Base-by-base conservation (phyloP, 2,797 vertebrate genomes). In the Xiphophorus birchmanni region DNA sequence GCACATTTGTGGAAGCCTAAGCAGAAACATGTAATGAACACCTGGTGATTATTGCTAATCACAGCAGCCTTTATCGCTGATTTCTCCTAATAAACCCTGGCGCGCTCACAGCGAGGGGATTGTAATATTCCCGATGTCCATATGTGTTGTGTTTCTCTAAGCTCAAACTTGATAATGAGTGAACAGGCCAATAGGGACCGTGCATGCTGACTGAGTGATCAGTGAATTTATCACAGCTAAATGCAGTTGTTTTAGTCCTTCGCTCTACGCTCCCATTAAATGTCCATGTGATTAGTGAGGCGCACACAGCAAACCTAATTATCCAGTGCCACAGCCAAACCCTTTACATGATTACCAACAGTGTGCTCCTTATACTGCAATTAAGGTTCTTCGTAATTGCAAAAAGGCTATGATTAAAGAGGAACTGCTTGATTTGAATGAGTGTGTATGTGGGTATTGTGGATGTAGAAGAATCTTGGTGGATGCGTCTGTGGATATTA, bases 361-460 rank as follows among this genome's bases (percentile, higher is more conserved):
- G 94, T 96, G 96, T 96, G 93, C 87, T 83, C 89, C 92, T 93
- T 95, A 97, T 94, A 95, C 90, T 88, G 93, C 92, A 95, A 96
- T 96, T 96, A 96, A 65, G 93, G 92, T 92, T 95, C 90, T 91
- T 94, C 92, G 91, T 91, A 94, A 92, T 84, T 80, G 91, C 81
- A 80, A 83, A 88, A 86, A 84, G 82, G 80, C 89, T 87, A 80
- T 92, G 84, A 93, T 93, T 94, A 93, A 86, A 91, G 83, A 86
- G 81, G 87, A 90, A 78, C 69, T 60, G 74, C 72, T 78, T 81
- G 73, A 29, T 74, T 76, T 79, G 80, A 80, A 69, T 83, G 52
- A 69, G 11, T 76, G 26, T 52, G 58, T 86, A 40, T 79, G 54
- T 56, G 56, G 74, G 21, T 18, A 74, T 44, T 78, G 54, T 77